Evolutionary conservation across 92 coral and sea anemone genomes (phyloP), one percentile per base, ranked within the genome.

Genomic region (Epizoanthus scotinus): DNA sequence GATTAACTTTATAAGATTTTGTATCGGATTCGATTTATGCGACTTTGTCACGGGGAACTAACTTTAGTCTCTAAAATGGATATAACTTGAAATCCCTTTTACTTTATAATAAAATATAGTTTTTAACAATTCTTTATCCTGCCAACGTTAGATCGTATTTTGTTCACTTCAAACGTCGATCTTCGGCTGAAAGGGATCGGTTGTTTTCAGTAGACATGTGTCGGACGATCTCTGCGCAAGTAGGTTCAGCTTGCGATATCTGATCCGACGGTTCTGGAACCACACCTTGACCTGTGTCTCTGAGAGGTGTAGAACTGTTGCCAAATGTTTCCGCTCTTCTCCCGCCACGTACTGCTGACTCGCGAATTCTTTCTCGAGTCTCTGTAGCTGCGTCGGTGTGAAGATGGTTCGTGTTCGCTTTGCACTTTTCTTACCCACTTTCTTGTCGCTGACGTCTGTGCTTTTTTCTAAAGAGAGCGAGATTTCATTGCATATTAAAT

Each of bases 221-320:
- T 59, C 81, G 10, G 81, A 27, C 0, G 81, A 36, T 75, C 40
- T 75, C 38, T 36, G 24, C 6, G 61, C 47, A 44, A 22, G 67
- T 17, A 27, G 84, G 6, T 79, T 65, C 25, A 87, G 94, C 63
- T 90, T 90, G 54, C 97, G 77, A 64, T 84, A 87, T 73, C 94
- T 84, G 68, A 92, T 92, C 24, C 97, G 63, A 50, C 97, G 86
- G 78, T 92, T 92, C 67, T 92, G 97, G 78, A 92, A 92, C 97
- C 97, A 92, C 31, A 92, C 97, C 63, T 92, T 92, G 20, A 92
- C 97, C 47, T 90, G 97, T 42, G 93, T 92, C 84, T 92, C 97
- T 10, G 97, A 65, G 44, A 92, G 78, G 50, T 84, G 84, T 0
- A 92, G 78, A 7, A 78, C 89, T 1, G 81, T 56, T 0, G 97